Conservation (phyloP, 2,797 vertebrate genomes). For the Bufotes viridis region DNA sequence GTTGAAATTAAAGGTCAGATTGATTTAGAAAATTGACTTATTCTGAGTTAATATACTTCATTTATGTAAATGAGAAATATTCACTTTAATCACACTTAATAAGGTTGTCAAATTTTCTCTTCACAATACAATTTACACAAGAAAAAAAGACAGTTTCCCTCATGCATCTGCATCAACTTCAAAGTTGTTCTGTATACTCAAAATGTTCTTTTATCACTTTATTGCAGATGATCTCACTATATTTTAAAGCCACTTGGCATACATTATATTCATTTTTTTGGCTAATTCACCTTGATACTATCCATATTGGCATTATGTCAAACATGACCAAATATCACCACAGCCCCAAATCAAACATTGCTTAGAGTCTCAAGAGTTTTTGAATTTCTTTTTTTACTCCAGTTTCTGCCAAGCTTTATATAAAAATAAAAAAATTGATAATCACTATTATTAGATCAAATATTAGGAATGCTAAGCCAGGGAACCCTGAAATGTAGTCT, state of each 20-base stretch:
- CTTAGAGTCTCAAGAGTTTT: neutral
- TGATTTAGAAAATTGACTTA: slow-evolving; percentile 66
- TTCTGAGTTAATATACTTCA: slow-evolving; percentile 61
- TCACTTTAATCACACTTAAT: neutral
- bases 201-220: neutral
- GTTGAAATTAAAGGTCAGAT: slow-evolving; percentile 67
- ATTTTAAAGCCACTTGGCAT: neutral
- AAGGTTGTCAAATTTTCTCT: neutral
- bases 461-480: too few relatives aligned
- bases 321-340: neutral
- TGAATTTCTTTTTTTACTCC: neutral
- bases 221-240: neutral
- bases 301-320: neutral
- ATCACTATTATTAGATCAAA: neutral
- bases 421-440: too few relatives aligned
- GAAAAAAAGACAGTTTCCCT: neutral
- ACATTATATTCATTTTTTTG: neutral
- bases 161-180: neutral
- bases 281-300: neutral
- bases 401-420: too few relatives aligned
- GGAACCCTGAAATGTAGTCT: too few relatives aligned
- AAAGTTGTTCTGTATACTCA: neutral
- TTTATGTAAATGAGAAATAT: slow-evolving; percentile 62
- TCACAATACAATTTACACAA: neutral
- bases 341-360: neutral